These are phyloP conservation scores for Acanthoscelides obtectus DNA, from an alignment of 2,888 invertebrate genomes.

Conservation along the genomic window DNA sequence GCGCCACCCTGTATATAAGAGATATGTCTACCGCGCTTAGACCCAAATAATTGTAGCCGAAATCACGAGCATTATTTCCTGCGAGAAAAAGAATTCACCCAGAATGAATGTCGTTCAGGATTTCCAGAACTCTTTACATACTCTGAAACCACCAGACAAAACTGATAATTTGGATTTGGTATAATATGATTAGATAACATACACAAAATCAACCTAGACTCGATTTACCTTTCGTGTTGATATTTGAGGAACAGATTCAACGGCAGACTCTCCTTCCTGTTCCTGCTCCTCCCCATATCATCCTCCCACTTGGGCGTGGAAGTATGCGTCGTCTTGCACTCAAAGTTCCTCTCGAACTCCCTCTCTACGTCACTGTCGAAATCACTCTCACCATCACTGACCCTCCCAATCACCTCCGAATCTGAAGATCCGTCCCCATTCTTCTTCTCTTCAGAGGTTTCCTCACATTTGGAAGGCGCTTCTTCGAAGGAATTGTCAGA, in stretches of 20 bases:
- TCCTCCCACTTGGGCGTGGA: conserved; percentile 45
- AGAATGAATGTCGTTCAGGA: no score
- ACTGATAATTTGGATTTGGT: no score
- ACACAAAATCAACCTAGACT: no score
- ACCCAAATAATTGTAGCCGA: no score
- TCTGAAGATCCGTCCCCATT: conserved; percentile 21
- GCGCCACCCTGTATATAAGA: no score
- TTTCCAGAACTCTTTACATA: no score
- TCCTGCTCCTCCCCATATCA: conserved; percentile 23
- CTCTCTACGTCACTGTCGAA: conserved; percentile 44
- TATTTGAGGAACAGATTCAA: conserved; percentile 32
- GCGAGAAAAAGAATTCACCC: no score
- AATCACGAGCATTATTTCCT: no score
- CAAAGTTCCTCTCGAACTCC: conserved; percentile 36
- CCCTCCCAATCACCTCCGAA: conserved; percentile 28
- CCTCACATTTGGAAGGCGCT: conserved; percentile 3
- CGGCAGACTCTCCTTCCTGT: conserved; percentile 23
- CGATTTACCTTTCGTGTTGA: conserved; percentile 39
- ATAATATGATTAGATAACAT: no score
- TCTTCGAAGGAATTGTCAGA: conserved; percentile 12
- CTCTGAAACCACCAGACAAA: no score
- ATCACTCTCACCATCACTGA: conserved; percentile 34
- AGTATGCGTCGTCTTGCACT: conserved; percentile 41
- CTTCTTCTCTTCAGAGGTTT: conserved; percentile 13
- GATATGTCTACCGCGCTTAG: no score